Evolutionary conservation across 2,888 invertebrate species (phyloP), one percentile per base, ranked within the genome.

Genomic region (Cantharis rustica): DNA sequence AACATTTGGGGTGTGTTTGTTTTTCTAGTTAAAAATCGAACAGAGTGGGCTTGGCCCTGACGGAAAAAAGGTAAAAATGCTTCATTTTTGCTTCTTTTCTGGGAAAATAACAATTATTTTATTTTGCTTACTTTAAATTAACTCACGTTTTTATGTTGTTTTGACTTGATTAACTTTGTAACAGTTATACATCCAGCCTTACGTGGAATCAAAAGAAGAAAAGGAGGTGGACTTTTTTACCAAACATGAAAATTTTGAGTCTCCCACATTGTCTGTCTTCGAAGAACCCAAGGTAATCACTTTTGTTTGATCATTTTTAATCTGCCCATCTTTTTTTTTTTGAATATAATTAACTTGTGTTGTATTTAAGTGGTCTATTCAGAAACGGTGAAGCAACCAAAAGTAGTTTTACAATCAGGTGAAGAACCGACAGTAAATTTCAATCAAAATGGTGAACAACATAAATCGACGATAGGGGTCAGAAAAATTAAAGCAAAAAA

Each of bases 141-240:
- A 20, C 3, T 0, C 3, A 20, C 3, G 20, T 66, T 70, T 70
- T 15, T 16, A 15, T 20, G 15, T 31, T 16, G 10, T 16, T 72
- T 20, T 47, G n/a, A 68, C 31, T 16, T n/a, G 0, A 76, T 70
- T 78, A 75, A 75, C 64, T 16, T 75, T 72, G 72, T 15, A 72
- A 20, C 63, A 76, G 79, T 16, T 76, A 61, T 75, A 76, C 68
- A 79, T 79, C 11, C 76, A 76, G 91, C 16, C 77, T 10, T 88
- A 90, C 16, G 88, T 88, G 70, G 93, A 93, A 83, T 90, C 90
- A 79, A 87, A 86, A 63, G 71, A 77, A n/a, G 77, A 90, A 90
- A 92, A 93, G 84, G 96, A 96, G 89, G 92, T 94, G 81, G 98
- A 98, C 89, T 98, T 98, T 90, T 98, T 98, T 89, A 93, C 94